Percentiles rank a stretch among this genome's conserved stretches.
Evolutionary conservation across 2,113 vertebrate species (phyloP).

Genomic region (Piprites chloris): DNA sequence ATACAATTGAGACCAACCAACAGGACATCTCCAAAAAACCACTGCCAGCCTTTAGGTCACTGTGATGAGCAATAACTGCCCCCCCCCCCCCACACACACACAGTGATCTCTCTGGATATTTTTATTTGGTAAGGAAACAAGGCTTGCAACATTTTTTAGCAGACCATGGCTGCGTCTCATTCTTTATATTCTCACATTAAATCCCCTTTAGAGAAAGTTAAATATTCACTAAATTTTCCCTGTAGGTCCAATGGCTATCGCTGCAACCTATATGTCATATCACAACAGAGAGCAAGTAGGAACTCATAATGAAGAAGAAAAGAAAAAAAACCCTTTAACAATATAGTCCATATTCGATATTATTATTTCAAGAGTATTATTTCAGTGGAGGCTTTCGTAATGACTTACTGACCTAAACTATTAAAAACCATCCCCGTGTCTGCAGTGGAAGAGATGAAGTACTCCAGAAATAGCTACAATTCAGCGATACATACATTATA

Average conservation of each 20-base stretch:
- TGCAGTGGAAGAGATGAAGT: background rate
- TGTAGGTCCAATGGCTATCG: background rate
- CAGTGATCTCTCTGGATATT: background rate
- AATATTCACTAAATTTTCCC: background rate
- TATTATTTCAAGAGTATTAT: slow-evolving; percentile 4
- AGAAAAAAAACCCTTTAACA: background rate
- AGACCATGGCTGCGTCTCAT: background rate
- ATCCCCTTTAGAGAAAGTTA: background rate
- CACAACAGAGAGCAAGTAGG: background rate
- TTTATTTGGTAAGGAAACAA: background rate
- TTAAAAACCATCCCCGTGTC: background rate
- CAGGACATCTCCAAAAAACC: background rate
- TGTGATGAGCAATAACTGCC: background rate
- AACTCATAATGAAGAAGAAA: background rate
- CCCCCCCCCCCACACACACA: too few species aligned
- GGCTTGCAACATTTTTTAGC: background rate
- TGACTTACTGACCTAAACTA: slow-evolving; percentile 35
- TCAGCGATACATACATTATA: slow-evolving; percentile 1
- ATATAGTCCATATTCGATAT: background rate
- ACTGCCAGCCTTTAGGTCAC: background rate
- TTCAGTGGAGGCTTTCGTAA: slow-evolving; percentile 18
- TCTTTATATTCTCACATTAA: background rate
- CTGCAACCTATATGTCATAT: background rate
- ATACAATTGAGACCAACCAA: background rate
- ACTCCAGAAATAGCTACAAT: slow-evolving; percentile 35